A percentile compares a stretch with the other conserved stretches of the same genome.
These are phyloP conservation scores for Noctua janthe DNA, from an alignment of 2,888 invertebrate genomes.

Conservation along the genomic window DNA sequence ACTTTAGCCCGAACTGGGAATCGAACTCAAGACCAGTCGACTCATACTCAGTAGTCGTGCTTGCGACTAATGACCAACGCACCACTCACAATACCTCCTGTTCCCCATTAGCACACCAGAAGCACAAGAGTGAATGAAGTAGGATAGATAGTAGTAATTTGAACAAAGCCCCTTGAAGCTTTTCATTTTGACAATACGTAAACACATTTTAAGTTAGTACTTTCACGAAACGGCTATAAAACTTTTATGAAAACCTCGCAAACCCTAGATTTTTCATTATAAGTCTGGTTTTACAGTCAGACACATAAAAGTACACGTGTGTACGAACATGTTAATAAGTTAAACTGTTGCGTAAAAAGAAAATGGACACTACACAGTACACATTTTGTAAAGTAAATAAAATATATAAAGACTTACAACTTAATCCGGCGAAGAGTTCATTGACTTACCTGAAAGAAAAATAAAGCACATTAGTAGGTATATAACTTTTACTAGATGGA, in stretches of 20 bases:
- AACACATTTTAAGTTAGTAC: neutral
- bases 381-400: neutral
- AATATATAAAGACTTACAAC: constrained; percentile 32
- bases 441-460: constrained; percentile 62
- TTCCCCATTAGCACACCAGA: neutral
- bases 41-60: neutral
- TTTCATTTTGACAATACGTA: neutral
- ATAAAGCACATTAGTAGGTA: neutral
- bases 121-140: constrained; percentile 1
- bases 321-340: neutral
- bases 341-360: neutral
- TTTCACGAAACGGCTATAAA: neutral
- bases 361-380: neutral
- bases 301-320: neutral
- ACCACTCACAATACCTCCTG: neutral
- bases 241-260: neutral
- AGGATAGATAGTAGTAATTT: neutral
- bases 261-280: neutral
- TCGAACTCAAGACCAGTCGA: neutral
- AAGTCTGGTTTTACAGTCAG: neutral
- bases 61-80: neutral
- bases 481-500: neutral
- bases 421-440: neutral
- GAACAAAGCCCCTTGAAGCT: neutral
- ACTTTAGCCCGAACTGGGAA: neutral